phyloP scores from a whole-genome alignment of 2,113 vertebrate species.

The Perca flavescens region DNA sequence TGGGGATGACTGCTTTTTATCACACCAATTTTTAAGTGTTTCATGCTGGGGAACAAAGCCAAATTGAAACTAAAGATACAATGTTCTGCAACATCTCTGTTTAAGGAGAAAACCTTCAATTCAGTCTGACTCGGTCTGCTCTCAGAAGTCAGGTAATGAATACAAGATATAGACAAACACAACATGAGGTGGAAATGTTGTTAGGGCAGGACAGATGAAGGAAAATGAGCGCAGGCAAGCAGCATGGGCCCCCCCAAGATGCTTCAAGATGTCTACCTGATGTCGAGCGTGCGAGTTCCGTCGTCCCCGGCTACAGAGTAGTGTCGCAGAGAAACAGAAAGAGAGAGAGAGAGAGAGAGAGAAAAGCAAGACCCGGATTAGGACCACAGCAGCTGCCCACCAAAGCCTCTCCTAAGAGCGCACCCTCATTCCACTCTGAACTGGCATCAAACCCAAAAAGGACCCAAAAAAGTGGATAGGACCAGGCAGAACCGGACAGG shows the following conservation, averaged over 20 bases:
- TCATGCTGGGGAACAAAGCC: background rate
- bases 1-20: slow-evolving; percentile 14
- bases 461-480: slow-evolving; percentile 27
- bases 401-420: slow-evolving; percentile 63
- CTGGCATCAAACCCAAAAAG: slow-evolving; percentile 47
- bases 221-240: slow-evolving; percentile 58
- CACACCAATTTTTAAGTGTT: slow-evolving; percentile 1
- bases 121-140: slow-evolving; percentile 58
- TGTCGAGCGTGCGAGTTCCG: slow-evolving; percentile 98
- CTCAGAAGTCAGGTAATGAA: background rate
- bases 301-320: slow-evolving; percentile 93
- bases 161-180: background rate
- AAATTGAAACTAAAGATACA: background rate
- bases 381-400: slow-evolving; percentile 74
- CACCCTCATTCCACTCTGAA: slow-evolving; percentile 44
- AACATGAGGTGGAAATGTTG: background rate
- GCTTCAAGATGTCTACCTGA: slow-evolving; percentile 89
- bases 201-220: slow-evolving; percentile 63
- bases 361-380: slow-evolving; percentile 76
- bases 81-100: background rate
- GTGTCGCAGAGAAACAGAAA: slow-evolving; percentile 42
- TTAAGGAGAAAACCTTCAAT: slow-evolving; percentile 12
- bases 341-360: slow-evolving; percentile 18
- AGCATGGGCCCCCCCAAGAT: slow-evolving; percentile 48
- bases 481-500: slow-evolving; percentile 30